phyloP scores from a whole-genome alignment of 2,888 invertebrate genomes.

The Drosophila heteroneura region DNA sequence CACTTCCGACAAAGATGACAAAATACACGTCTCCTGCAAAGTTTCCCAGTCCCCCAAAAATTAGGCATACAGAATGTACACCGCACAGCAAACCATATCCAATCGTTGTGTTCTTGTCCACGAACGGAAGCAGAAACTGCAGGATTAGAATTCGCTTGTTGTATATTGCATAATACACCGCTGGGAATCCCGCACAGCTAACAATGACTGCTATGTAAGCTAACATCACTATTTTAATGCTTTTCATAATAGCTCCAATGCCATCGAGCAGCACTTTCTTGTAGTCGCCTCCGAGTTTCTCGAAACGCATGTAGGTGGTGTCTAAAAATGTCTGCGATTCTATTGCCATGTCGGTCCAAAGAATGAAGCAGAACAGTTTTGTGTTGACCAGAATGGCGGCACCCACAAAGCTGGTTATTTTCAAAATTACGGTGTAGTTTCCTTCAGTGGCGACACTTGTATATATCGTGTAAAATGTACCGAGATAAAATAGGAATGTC shows the following conservation, averaged over 20 bases:
- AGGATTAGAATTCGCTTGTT: slow-evolving; percentile 45
- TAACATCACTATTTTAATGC: slow-evolving; percentile 25
- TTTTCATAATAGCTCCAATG: slow-evolving; percentile 3
- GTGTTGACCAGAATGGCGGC: slow-evolving; percentile 23
- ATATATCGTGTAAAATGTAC: slow-evolving; percentile 58
- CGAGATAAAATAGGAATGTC: slow-evolving; percentile 18
- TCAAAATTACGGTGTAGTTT: slow-evolving; percentile 45
- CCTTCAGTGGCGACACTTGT: slow-evolving; percentile 27
- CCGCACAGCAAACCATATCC: slow-evolving; percentile 18
- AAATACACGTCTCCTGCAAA: no score
- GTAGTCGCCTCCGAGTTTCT: slow-evolving; percentile 29
- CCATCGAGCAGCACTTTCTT: slow-evolving; percentile 21
- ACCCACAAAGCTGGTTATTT: slow-evolving; percentile 46
- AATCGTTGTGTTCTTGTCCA: slow-evolving; percentile 29
- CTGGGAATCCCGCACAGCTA: slow-evolving; percentile 9
- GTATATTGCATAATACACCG: slow-evolving; percentile 24
- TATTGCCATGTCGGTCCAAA: slow-evolving; percentile 1
- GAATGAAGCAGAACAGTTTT: slow-evolving; percentile 13
- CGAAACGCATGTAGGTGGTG: slow-evolving; percentile 41
- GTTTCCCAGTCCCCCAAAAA: no score
- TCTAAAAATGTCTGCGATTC: slow-evolving; percentile 16
- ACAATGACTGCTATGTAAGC: slow-evolving; percentile 2
- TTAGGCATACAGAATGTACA: no score
- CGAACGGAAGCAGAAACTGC: slow-evolving; percentile 57
- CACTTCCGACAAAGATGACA: no score